phyloP scores from a whole-genome alignment of 2,113 vertebrate genomes.

The Pygathrix nemaeus region DNA sequence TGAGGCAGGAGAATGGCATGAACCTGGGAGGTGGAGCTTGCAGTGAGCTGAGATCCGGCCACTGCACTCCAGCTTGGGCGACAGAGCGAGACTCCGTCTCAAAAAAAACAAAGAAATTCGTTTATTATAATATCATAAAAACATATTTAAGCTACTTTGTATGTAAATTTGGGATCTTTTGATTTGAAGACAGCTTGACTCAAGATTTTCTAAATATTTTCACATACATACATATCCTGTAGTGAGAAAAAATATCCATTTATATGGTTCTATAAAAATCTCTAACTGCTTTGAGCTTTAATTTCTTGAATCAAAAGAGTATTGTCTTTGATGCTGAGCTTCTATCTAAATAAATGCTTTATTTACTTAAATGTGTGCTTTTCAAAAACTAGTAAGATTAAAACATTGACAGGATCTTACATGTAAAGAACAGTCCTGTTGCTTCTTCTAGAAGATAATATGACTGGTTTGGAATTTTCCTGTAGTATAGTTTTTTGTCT shows the following conservation, averaged over 20 bases:
- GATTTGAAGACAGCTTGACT: conserved; percentile 42
- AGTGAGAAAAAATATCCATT: conserved; percentile 1
- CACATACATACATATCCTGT: background rate
- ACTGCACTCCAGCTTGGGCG: no score
- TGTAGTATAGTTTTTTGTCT: background rate
- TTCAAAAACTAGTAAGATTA: conserved; percentile 52
- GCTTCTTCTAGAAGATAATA: background rate
- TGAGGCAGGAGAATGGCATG: no score
- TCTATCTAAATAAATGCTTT: background rate
- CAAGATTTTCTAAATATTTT: conserved; percentile 54
- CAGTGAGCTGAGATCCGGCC: no score
- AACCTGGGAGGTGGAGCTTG: no score
- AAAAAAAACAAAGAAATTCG: background rate
- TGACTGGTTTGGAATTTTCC: background rate
- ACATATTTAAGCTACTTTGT: conserved; percentile 59
- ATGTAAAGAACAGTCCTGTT: background rate
- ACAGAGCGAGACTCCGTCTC: no score
- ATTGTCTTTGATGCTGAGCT: conserved; percentile 45
- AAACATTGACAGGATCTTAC: conserved; percentile 14
- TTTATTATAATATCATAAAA: conserved; percentile 54
- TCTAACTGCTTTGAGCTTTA: conserved; percentile 51
- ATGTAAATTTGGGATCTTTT: conserved; percentile 18
- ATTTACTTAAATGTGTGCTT: conserved; percentile 13
- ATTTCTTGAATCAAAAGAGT: conserved; percentile 69
- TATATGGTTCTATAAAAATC: background rate